Conservation (phyloP, 2,113 vertebrate genomes). For the Vidua chalybeata region DNA sequence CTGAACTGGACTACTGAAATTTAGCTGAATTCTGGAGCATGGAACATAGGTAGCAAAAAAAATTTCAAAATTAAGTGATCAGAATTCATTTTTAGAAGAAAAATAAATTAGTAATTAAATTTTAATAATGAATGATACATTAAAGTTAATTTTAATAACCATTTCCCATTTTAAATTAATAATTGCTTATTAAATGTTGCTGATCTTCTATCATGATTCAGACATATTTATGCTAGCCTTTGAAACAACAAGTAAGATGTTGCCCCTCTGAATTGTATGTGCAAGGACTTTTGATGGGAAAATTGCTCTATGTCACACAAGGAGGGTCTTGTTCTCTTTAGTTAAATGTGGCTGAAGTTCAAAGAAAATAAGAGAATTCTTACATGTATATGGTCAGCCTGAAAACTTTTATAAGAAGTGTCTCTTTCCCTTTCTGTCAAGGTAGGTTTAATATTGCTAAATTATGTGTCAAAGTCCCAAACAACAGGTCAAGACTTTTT, state of each 20-base stretch:
- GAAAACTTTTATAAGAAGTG: not conserved
- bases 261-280: not conserved
- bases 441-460: not conserved
- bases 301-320: not conserved
- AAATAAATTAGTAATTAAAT: not conserved
- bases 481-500: not conserved
- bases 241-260: not conserved
- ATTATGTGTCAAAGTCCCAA: not conserved
- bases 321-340: not conserved
- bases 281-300: not conserved
- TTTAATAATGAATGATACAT: not conserved
- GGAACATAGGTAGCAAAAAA: not conserved
- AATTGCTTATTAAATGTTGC: not conserved
- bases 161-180: not conserved
- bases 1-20: not conserved
- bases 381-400: not conserved
- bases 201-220: not conserved
- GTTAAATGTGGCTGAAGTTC: not conserved
- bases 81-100: not conserved
- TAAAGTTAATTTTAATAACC: accelerated
- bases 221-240: not conserved
- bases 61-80: not conserved
- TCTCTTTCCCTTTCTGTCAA: not conserved
- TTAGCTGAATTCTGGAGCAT: not conserved
- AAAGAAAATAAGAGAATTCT: not conserved